These are phyloP conservation scores for Conops quadrifasciatus DNA, from an alignment of 2,888 invertebrate species.

Conservation along the genomic window DNA sequence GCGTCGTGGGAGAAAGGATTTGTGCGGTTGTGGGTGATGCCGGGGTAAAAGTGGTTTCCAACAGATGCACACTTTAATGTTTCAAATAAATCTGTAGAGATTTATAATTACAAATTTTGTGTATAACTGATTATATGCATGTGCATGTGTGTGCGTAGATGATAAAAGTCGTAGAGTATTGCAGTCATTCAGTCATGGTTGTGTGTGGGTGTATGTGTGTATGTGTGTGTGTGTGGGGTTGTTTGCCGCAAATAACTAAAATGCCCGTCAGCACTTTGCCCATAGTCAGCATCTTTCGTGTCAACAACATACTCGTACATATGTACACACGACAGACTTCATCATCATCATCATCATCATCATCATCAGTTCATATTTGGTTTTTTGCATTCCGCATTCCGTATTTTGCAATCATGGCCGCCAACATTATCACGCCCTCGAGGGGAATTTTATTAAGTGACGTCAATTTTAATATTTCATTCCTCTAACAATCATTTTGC, in stretches of 20 bases:
- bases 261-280: conserved; percentile 1
- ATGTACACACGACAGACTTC: background rate
- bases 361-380: background rate
- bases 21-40: too few species aligned
- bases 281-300: background rate
- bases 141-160: background rate
- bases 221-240: background rate
- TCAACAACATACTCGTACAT: conserved; percentile 3
- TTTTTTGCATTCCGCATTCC: background rate
- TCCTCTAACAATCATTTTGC: background rate
- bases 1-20: background rate
- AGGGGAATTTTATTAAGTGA: conserved; percentile 23
- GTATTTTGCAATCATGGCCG: background rate
- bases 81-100: conserved; percentile 30
- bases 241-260: conserved; percentile 3
- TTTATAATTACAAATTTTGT: conserved; percentile 32
- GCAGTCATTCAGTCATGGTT: background rate
- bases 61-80: conserved; percentile 22
- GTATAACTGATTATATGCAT: background rate
- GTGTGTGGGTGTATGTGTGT: background rate
- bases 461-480: conserved; percentile 24
- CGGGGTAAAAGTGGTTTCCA: background rate
- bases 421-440: conserved; percentile 9
- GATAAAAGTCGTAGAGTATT: too few species aligned
- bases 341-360: conserved; percentile 27